phyloP scores from a whole-genome alignment of 1,140 invertebrate species.

The Drosophila sp. region DNA sequence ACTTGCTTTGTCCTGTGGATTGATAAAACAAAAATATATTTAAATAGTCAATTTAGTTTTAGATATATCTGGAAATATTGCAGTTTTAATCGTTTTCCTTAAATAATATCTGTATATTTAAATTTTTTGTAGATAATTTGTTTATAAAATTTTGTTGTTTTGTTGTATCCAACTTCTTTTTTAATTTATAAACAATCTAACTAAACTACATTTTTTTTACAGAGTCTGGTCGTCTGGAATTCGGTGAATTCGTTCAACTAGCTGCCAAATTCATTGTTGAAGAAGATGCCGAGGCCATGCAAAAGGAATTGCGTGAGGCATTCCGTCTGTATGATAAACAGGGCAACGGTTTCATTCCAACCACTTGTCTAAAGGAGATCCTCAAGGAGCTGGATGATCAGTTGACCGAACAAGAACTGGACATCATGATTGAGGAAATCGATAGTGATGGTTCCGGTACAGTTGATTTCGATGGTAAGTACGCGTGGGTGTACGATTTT shows the following conservation, averaged over 20 bases:
- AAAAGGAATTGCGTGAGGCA: slow-evolving; percentile 96
- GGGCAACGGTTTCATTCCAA: slow-evolving; percentile 98
- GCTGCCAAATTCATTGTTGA: slow-evolving; percentile 97
- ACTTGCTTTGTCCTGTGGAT: too few relatives aligned
- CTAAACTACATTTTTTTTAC: slow-evolving; percentile 23
- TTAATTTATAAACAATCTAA: too few relatives aligned
- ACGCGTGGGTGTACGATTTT: neutral
- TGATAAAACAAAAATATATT: neutral
- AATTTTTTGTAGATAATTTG: too few relatives aligned
- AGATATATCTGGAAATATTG: neutral
- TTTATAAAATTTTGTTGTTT: too few relatives aligned
- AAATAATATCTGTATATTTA: too few relatives aligned
- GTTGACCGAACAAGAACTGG: slow-evolving; percentile 94
- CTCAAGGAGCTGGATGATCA: slow-evolving; percentile 96
- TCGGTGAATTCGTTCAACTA: slow-evolving; percentile 96
- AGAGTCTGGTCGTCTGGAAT: slow-evolving; percentile 97
- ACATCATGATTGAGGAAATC: slow-evolving; percentile 98
- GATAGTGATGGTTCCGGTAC: slow-evolving; percentile 95
- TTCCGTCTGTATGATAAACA: slow-evolving; percentile 95
- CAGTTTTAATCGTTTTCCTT: too few relatives aligned
- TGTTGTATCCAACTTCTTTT: too few relatives aligned
- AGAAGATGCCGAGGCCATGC: slow-evolving; percentile 96
- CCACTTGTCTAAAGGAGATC: slow-evolving; percentile 95
- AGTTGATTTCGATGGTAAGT: slow-evolving; percentile 87
- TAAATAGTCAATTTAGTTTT: neutral